These are phyloP conservation scores for Acanthosoma haemorrhoidale DNA, from an alignment of 2,888 invertebrate genomes.

Conservation along the genomic window DNA sequence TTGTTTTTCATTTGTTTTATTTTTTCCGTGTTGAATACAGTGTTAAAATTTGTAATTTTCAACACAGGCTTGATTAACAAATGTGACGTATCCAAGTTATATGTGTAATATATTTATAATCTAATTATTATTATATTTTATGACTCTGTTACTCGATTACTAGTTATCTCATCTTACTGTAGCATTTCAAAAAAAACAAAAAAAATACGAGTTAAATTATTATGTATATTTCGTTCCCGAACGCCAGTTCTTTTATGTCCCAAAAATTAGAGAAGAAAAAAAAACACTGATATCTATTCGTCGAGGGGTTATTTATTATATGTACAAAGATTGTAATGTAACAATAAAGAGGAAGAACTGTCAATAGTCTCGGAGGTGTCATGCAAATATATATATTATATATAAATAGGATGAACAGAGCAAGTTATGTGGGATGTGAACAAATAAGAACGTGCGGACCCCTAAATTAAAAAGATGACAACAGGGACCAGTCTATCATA, in stretches of 20 bases:
- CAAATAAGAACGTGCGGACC: slow-evolving; percentile 13
- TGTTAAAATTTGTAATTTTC: slow-evolving; percentile 28
- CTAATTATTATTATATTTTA: slow-evolving; percentile 27
- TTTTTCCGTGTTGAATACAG: slow-evolving; percentile 13
- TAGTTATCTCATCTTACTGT: slow-evolving; percentile 20
- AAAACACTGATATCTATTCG: slow-evolving; percentile 13
- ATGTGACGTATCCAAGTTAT: slow-evolving; percentile 28
- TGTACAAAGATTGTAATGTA: slow-evolving; percentile 29
- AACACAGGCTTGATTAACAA: slow-evolving; percentile 26
- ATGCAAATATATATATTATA: slow-evolving; percentile 17
- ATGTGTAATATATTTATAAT: slow-evolving; percentile 28
- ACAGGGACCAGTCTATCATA: slow-evolving; percentile 27
- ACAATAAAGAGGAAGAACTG: slow-evolving; percentile 21
- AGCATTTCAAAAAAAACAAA: slow-evolving; percentile 19
- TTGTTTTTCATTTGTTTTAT: slow-evolving; percentile 24
- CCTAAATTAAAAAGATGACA: slow-evolving; percentile 20
- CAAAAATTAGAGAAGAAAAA: not conserved
- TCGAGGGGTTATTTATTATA: slow-evolving; percentile 26
- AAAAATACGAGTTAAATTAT: slow-evolving; percentile 1
- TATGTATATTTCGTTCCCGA: slow-evolving; percentile 25
- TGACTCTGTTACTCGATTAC: slow-evolving; percentile 27
- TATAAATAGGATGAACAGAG: slow-evolving; percentile 17
- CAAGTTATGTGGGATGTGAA: slow-evolving; percentile 4
- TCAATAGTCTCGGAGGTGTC: slow-evolving; percentile 13
- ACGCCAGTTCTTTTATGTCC: slow-evolving; percentile 24